phyloP scores from a whole-genome alignment of 1,140 invertebrate genomes.

The Drosophila burlai region DNA sequence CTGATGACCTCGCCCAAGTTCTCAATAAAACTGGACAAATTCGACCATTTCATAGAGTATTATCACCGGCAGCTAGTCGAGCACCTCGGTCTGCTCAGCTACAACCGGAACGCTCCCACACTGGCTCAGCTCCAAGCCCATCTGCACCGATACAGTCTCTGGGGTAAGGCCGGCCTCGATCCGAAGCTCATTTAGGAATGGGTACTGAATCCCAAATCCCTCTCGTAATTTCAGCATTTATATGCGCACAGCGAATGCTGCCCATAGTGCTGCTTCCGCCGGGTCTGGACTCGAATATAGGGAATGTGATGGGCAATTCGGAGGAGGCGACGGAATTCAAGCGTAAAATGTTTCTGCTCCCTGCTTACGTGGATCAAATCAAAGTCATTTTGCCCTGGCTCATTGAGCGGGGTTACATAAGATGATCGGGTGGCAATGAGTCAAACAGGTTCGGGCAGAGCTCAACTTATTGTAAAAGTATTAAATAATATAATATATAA shows the following conservation, averaged over 20 bases:
- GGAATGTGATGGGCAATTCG: slow-evolving; percentile 63
- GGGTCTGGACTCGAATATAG: slow-evolving; percentile 56
- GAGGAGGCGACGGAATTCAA: slow-evolving; percentile 67
- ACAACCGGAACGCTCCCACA: slow-evolving; percentile 53
- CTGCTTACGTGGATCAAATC: slow-evolving; percentile 67
- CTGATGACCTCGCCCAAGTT: slow-evolving; percentile 65
- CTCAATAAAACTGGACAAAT: slow-evolving; percentile 65
- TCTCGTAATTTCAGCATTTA: slow-evolving; percentile 53
- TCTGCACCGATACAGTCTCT: slow-evolving; percentile 61
- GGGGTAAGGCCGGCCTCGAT: slow-evolving; percentile 55
- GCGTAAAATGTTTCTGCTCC: slow-evolving; percentile 60
- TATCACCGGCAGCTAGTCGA: slow-evolving; percentile 67
- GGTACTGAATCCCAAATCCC: slow-evolving; percentile 8
- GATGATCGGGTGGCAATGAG: slow-evolving; percentile 15
- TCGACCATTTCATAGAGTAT: slow-evolving; percentile 75
- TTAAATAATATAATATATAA: slow-evolving; percentile 5
- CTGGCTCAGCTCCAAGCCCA: slow-evolving; percentile 61
- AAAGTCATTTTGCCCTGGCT: slow-evolving; percentile 75
- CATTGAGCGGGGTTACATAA: slow-evolving; percentile 59
- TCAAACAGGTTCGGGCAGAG: neutral
- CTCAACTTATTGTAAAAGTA: neutral
- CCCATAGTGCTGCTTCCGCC: slow-evolving; percentile 63
- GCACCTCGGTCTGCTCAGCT: slow-evolving; percentile 61
- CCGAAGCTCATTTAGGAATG: neutral
- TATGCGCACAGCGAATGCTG: slow-evolving; percentile 67